Evolutionary conservation across 2,888 invertebrate species (phyloP).

Genomic region (Microdon myrmicae): DNA sequence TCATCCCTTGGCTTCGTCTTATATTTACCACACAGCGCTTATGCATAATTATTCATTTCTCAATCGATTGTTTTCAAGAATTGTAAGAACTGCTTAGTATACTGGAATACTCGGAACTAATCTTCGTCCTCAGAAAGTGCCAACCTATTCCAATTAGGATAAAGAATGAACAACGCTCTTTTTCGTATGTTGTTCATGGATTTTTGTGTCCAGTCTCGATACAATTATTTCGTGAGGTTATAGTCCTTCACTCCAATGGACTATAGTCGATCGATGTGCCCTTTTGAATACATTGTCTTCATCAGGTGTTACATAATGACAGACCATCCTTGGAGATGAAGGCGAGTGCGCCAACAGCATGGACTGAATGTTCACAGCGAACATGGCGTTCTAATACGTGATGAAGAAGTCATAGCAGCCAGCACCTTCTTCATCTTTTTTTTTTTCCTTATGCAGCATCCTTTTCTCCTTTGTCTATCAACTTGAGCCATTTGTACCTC

Average conservation of each 20-base stretch:
- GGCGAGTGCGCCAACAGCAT: conserved; percentile 47
- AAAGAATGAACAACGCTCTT: too few relatives aligned
- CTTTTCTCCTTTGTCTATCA: conserved; percentile 18
- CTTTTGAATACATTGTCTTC: not conserved
- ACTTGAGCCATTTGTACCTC: conserved; percentile 24
- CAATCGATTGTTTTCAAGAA: too few relatives aligned
- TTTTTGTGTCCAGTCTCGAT: too few relatives aligned
- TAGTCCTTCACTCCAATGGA: not conserved
- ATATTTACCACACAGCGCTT: too few relatives aligned
- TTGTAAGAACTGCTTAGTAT: too few relatives aligned
- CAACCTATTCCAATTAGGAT: too few relatives aligned
- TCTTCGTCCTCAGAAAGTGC: too few relatives aligned
- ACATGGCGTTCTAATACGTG: conserved; percentile 43
- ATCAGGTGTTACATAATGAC: conserved; percentile 37
- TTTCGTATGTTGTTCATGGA: too few relatives aligned
- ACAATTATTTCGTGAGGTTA: conserved; percentile 48
- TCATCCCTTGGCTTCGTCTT: too few relatives aligned
- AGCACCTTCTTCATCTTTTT: conserved; percentile 34
- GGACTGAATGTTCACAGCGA: conserved; percentile 40
- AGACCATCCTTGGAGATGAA: conserved; percentile 45
- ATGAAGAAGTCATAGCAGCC: conserved; percentile 49
- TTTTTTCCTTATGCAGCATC: not conserved
- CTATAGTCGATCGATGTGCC: not conserved
- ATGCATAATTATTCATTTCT: too few relatives aligned
- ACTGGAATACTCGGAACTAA: too few relatives aligned